These are phyloP conservation scores for Heliocidaris tuberculata DNA, from an alignment of 35 echinoderm and acorn worm species.

Conservation along the genomic window DNA sequence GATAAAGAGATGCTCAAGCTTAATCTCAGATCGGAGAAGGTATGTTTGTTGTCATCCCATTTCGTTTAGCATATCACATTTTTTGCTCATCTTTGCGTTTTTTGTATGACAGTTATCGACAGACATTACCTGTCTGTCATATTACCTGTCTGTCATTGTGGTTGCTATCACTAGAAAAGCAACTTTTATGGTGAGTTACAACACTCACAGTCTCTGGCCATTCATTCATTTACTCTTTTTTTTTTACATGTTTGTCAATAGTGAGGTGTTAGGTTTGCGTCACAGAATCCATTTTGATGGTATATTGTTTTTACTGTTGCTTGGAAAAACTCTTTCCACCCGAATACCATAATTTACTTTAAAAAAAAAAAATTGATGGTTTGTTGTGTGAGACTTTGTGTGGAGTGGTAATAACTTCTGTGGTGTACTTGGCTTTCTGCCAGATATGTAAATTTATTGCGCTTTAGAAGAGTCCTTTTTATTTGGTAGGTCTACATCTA, in stretches of 20 bases:
- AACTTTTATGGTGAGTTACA: too few species aligned
- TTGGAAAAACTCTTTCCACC: neutral
- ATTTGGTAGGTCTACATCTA: neutral
- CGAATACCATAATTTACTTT: neutral
- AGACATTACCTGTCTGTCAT: too few species aligned
- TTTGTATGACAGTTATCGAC: too few species aligned
- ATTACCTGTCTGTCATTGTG: too few species aligned
- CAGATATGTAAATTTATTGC: too few species aligned
- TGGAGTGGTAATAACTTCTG: neutral
- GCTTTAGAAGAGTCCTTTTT: neutral
- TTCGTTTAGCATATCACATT: too few species aligned
- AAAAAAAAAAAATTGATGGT: neutral
- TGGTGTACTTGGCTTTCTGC: neutral
- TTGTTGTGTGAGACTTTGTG: neutral
- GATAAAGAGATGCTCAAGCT: neutral
- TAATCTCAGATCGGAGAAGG: neutral
- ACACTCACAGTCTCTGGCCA: too few species aligned
- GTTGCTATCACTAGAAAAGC: too few species aligned
- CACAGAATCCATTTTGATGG: neutral
- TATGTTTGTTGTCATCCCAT: neutral
- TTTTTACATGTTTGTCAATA: too few species aligned
- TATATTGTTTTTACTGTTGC: neutral
- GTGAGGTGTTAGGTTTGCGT: neutral
- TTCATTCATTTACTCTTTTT: too few species aligned
- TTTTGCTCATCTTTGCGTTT: too few species aligned